phyloP scores from a whole-genome alignment of 2,113 vertebrate genomes.

The Pachyramphus minor region DNA sequence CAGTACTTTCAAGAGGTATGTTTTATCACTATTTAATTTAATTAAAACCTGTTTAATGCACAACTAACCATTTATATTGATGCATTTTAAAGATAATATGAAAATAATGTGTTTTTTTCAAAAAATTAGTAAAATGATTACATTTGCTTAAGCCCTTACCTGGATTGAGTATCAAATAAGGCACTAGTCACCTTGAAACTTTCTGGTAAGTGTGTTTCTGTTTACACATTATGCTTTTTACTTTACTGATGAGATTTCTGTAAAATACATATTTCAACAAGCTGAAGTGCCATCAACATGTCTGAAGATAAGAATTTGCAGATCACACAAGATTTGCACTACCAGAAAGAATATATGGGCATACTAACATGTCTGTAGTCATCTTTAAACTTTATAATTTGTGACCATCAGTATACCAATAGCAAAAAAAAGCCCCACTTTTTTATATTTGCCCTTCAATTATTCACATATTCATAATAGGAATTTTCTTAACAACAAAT shows the following conservation, averaged over 20 bases:
- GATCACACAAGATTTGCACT: background rate
- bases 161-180: background rate
- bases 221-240: background rate
- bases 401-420: background rate
- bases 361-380: background rate
- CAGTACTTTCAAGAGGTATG: background rate
- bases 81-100: background rate
- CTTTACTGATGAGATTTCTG: background rate
- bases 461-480: background rate
- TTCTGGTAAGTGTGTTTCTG: background rate
- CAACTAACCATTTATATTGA: background rate
- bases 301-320: background rate
- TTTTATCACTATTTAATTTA: background rate
- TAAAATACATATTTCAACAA: background rate
- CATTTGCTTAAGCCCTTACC: background rate
- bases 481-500: background rate
- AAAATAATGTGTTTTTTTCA: background rate
- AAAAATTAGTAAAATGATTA: background rate
- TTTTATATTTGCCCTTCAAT: background rate
- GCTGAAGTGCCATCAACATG: background rate
- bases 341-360: background rate
- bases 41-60: background rate
- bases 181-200: background rate
- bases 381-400: background rate
- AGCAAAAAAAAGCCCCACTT: background rate